Evolutionary conservation across 2,888 invertebrate genomes (phyloP).

Genomic region (Xestia rhomboidea): DNA sequence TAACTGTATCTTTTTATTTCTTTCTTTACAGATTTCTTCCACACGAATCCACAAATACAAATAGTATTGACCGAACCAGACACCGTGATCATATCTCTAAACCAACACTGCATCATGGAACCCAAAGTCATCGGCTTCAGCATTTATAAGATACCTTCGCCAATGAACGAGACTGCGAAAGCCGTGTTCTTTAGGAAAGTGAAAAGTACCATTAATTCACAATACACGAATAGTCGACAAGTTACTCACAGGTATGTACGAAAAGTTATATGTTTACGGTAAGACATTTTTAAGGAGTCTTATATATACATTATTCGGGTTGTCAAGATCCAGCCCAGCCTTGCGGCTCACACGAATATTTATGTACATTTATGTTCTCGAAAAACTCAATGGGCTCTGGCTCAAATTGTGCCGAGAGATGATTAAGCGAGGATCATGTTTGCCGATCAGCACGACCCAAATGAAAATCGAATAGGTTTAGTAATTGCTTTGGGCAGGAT

Average conservation of each 20-base stretch:
- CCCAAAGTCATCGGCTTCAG: conserved; percentile 98
- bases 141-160: conserved; percentile 94
- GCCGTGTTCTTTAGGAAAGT: conserved; percentile 96
- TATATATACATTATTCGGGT: neutral
- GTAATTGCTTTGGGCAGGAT: neutral
- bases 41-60: conserved; percentile 97
- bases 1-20: neutral
- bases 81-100: conserved; percentile 94
- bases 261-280: neutral
- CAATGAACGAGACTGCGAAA: conserved; percentile 93
- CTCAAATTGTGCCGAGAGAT: neutral
- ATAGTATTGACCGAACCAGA: conserved; percentile 93
- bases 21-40: conserved; percentile 93
- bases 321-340: neutral
- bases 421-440: neutral
- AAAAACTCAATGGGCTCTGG: neutral
- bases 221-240: conserved; percentile 97
- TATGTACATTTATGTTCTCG: neutral
- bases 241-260: conserved; percentile 90
- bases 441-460: too few species aligned
- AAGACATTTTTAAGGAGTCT: neutral
- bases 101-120: conserved; percentile 97
- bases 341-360: neutral
- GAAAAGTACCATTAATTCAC: conserved; percentile 96
- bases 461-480: neutral